Evolutionary conservation across 2,888 invertebrate species (phyloP).

Genomic region (Sarcophaga carnaria): DNA sequence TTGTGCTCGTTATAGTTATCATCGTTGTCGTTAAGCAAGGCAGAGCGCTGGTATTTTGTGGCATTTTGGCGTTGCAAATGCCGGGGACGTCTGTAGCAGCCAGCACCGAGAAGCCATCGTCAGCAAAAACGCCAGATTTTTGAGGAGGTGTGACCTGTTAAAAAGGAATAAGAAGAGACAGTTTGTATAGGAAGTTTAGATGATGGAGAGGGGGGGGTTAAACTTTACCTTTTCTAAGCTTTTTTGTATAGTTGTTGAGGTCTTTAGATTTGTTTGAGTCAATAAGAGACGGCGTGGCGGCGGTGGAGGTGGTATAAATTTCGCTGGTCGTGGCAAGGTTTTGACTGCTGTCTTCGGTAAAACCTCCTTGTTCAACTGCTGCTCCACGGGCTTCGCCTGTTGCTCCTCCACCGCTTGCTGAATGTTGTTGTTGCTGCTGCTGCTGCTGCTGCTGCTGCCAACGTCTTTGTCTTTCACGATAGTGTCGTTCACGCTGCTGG

Average conservation of each 20-base stretch:
- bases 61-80: constrained; percentile 74
- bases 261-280: constrained; percentile 79
- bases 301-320: constrained; percentile 77
- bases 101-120: constrained; percentile 82
- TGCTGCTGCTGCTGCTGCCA: constrained; percentile 69
- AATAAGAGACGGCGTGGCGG: constrained; percentile 81
- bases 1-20: constrained; percentile 65
- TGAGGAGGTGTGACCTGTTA: constrained; percentile 74
- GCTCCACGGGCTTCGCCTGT: constrained; percentile 43
- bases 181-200: neutral
- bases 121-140: constrained; percentile 82
- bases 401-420: neutral
- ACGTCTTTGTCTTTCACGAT: constrained; percentile 73
- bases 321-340: constrained; percentile 75
- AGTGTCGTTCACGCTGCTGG: constrained; percentile 84
- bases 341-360: constrained; percentile 57
- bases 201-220: neutral
- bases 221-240: constrained; percentile 73
- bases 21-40: constrained; percentile 73
- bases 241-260: constrained; percentile 59
- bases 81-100: constrained; percentile 81
- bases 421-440: neutral
- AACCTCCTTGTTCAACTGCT: constrained; percentile 51
- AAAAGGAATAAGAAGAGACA: neutral
- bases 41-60: constrained; percentile 70